Evolutionary conservation across 2,888 invertebrate species (phyloP), one percentile per base, ranked within the genome.

Genomic region (Didymodactylos carnosus): DNA sequence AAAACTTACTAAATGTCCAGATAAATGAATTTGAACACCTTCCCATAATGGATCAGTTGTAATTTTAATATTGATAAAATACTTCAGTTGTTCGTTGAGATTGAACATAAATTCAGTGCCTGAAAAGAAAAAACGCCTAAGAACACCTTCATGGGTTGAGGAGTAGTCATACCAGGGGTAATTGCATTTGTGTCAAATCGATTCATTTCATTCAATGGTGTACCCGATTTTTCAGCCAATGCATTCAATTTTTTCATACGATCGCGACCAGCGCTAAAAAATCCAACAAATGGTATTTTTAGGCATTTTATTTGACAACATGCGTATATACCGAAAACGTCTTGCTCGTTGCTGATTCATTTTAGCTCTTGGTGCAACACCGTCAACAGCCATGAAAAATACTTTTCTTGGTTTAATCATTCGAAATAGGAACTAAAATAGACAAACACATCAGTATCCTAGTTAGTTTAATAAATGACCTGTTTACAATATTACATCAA

Each of bases 291-390:
- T 27, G 11, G n/a, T 94, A 94, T 82, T 95, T 94, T 53, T 86
- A 87, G 0, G 90, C 87, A 84, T 99, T 97, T 82, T 98, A 97
- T 0, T 95, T 91, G 0, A 97, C 94, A 70, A 77, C 83, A 90
- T n/a, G n/a, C n/a, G n/a, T n/a, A n/a, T n/a, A n/a, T n/a, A n/a
- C n/a, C 98, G 88, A 84, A 98, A 98, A 79, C 97, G 88, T 77
- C 98, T 87, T 0, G 95, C 95, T 75, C 98, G 87, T 82, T 98
- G 98, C 82, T 98, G 98, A 85, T 99, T 99, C 98, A 99, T 99
- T 85, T 98, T 98, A 0, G 98, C 98, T 80, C 97, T 87, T 0
- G 98, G 94, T 3, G 95, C 95, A 79, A 98, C 97, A 27, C 98
- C 98, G 86, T 98, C 98, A 83, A 99, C 95, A 73, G 98, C 98